Evolutionary conservation across 2,888 invertebrate species (phyloP).

Genomic region (Mythimna albipuncta): DNA sequence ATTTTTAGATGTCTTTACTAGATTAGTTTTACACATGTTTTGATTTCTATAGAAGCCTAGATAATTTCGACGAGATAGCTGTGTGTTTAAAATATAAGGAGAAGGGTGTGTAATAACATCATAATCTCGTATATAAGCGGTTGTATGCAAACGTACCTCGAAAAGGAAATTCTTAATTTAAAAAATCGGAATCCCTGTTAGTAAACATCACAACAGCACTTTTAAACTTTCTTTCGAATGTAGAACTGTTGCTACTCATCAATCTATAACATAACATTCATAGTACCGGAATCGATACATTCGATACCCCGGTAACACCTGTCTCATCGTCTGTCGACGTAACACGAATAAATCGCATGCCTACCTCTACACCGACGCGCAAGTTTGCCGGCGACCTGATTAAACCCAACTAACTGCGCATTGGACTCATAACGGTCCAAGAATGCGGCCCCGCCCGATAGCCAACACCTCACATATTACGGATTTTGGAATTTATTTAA

Average conservation of each 20-base stretch:
- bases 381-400: conserved; percentile 73
- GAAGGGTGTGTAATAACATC: no score
- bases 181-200: no score
- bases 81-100: no score
- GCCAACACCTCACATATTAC: conserved; percentile 56
- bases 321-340: conserved; percentile 18
- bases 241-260: conserved; percentile 7
- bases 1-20: no score
- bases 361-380: conserved; percentile 73
- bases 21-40: no score
- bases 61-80: no score
- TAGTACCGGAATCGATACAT: conserved; percentile 40
- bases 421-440: conserved; percentile 83
- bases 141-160: no score
- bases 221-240: neutral
- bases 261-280: conserved; percentile 5
- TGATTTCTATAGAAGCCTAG: no score
- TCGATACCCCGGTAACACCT: conserved; percentile 30
- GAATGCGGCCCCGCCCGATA: conserved; percentile 73
- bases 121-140: no score
- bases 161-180: no score
- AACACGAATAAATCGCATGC: conserved; percentile 69
- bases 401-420: conserved; percentile 80
- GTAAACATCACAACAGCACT: no score
- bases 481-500: conserved; percentile 65